Conservation (phyloP, 2,113 vertebrate species). For the Scophthalmus maximus region DNA sequence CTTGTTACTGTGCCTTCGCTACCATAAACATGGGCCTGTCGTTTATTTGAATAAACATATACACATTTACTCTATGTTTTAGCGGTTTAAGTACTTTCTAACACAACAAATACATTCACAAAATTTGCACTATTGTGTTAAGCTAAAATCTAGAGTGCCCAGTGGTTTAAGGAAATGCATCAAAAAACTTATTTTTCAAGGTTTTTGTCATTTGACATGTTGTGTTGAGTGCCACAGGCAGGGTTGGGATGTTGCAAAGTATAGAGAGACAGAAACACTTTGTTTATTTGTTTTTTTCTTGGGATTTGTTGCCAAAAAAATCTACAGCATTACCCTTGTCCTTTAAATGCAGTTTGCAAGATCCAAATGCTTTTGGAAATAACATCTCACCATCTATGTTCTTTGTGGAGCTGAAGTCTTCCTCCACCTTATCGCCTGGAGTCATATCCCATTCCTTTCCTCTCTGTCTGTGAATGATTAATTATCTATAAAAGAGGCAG, state of each 20-base stretch:
- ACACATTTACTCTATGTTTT: too few relatives aligned
- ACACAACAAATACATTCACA: neutral
- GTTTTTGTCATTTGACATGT: too few relatives aligned
- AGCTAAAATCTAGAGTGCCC: neutral
- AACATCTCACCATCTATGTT: conserved; percentile 58
- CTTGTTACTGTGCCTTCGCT: too few relatives aligned
- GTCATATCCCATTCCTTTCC: conserved; percentile 56
- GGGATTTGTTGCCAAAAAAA: neutral
- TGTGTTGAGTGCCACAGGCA: neutral
- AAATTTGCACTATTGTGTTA: neutral
- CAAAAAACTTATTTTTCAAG: neutral
- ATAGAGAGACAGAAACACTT: neutral
- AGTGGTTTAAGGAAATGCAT: neutral
- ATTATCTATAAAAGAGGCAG: neutral
- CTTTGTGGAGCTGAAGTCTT: conserved; percentile 53
- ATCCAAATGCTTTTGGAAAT: neutral
- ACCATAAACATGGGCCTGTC: too few relatives aligned
- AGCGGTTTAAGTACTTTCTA: neutral
- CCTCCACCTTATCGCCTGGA: conserved; percentile 48
- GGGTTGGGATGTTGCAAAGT: neutral
- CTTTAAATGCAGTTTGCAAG: neutral
- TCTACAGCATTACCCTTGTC: neutral
- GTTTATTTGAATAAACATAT: too few relatives aligned
- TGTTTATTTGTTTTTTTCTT: neutral
- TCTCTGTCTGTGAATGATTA: conserved; percentile 26